Base-by-base conservation (phyloP, 2,888 invertebrate species). In the Acanthosepion lycidas region DNA sequence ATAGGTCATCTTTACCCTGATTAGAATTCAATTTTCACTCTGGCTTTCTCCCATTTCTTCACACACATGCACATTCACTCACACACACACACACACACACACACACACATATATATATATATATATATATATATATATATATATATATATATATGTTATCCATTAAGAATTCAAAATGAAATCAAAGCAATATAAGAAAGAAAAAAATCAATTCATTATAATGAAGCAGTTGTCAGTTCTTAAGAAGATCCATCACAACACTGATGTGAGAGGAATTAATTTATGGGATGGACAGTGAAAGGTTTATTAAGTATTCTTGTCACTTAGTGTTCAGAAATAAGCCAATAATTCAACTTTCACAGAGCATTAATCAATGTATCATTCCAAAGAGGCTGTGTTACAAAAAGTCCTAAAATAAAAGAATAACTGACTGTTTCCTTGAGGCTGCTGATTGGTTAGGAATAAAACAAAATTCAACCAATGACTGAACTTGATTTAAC, bases 251-350 rank as follows among this genome's bases (percentile, higher is more conserved):
- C 78, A 78, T 78, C 78, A 78, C n/a, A n/a, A n/a, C 33, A 9
- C 23, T 78, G 78, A 78, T 78, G 78, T 78, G 78, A 78, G n/a
- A n/a, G n/a, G 78, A 78, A 78, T 78, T 78, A 78, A 78, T 78
- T 78, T 33, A n/a, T 18, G n/a, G n/a, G n/a, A 23, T 33, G n/a
- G 78, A n/a, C 78, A 9, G 78, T 78, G n/a, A 12, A 78, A 78
- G 78, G n/a, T 78, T 78, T 78, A 78, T 78, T 78, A 78, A 78
- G 78, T 78, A 78, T 78, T 78, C 78, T 78, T 78, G 78, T 78
- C 78, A 78, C 78, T 78, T 78, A 78, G n/a, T 78, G 78, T 78
- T 78, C 78, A 78, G 15, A 33, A 78, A 78, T 78, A 78, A 78
- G 18, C 33, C 78, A 78, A 78, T 78, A 78, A 78, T 78, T 5